Evolutionary conservation across 2,113 vertebrate genomes (phyloP), one percentile per base, ranked within the genome.

Genomic region (Bagarius yarrelli): DNA sequence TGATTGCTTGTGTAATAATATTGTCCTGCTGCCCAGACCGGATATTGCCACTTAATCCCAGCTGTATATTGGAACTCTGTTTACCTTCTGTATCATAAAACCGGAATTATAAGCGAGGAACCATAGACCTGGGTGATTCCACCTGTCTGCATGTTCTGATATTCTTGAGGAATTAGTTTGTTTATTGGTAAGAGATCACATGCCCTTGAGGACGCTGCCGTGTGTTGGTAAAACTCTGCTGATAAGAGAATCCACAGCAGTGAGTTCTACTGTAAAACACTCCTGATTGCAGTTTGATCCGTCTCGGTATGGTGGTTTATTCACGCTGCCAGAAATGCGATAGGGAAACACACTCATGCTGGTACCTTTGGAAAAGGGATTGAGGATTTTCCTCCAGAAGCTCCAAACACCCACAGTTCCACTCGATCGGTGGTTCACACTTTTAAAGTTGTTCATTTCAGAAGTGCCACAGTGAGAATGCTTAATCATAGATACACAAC

Each of bases 251-350:
- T 59, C 53, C 73, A 75, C 73, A 59, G 55, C 55, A 40, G 34
- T 40, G 55, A 23, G 21, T 57, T 75, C 53, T 75, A 59, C 73
- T 25, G 21, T 56, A 75, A 67, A 79, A 74, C 55, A 61, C 34
- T 83, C 76, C 74, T 83, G 77, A 79, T 73, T 83, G 63, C 50
- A 64, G 55, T 70, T 57, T 83, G 59, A 83, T 74, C 60, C 56
- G 19, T n/a, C 67, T 72, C 18, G 4, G 57, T 36, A n/a, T 55
- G 66, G 66, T 61, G 59, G 70, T 77, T 78, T 77, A 78, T 83
- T 78, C 57, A 78, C 15, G 16, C 81, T 72, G 66, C 25, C 59
- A 79, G 21, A 47, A 30, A 55, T 75, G 60, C 30, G 56, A 72
- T 19, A 61, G 74, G 61, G 55, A 71, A 36, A 76, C 53, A 70